These are phyloP conservation scores for Mustela erminea DNA, from an alignment of 2,797 vertebrate species.

Conservation along the genomic window DNA sequence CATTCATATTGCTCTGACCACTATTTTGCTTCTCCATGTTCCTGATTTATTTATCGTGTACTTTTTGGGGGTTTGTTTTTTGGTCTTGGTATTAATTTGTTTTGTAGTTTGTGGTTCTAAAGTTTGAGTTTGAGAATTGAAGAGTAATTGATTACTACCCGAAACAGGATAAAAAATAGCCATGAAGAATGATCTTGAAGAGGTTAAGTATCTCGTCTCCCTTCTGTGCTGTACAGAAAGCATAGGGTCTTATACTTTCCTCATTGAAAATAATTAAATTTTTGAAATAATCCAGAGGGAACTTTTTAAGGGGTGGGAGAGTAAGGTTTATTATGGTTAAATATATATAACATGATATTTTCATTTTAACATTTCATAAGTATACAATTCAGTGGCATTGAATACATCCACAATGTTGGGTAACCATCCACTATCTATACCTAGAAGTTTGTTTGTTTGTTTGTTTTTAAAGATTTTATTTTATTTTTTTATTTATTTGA, in stretches of 20 bases:
- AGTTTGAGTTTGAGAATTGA: not conserved
- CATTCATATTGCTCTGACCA: not conserved
- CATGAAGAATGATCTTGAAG: not conserved
- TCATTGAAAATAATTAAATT: not conserved
- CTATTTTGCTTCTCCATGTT: not conserved
- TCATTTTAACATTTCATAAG: not conserved
- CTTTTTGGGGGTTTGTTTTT: not conserved
- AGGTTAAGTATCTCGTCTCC: not conserved
- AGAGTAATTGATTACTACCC: conserved; percentile 8
- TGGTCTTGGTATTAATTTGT: not conserved
- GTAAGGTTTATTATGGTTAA: not conserved
- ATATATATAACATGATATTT: not conserved
- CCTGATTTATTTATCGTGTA: not conserved
- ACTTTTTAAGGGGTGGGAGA: no score
- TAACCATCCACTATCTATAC: not conserved
- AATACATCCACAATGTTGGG: not conserved
- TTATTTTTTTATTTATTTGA: no score
- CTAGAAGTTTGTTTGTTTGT: not conserved
- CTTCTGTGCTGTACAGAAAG: not conserved
- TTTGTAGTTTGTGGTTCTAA: not conserved
- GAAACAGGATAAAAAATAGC: not conserved
- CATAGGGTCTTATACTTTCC: not conserved
- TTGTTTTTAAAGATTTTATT: no score
- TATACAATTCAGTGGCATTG: not conserved
- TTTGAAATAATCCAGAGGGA: not conserved